phyloP scores from a whole-genome alignment of 1,140 invertebrate species.

The Lasaia peninsularis region DNA sequence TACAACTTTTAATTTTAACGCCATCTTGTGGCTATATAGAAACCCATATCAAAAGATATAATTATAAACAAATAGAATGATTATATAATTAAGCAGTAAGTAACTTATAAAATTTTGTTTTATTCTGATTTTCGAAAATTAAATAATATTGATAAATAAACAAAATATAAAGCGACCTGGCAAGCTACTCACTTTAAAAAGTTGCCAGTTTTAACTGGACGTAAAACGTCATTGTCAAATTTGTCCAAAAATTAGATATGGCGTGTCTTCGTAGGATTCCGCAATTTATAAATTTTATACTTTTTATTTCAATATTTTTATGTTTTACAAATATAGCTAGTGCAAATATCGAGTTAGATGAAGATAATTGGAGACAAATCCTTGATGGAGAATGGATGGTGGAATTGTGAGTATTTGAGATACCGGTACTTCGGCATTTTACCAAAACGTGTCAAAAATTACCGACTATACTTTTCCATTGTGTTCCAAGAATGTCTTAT shows the following conservation, averaged over 20 bases:
- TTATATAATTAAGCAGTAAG: no score
- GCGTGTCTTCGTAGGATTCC: conserved; percentile 52
- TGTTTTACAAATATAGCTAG: conserved; percentile 53
- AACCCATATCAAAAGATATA: no score
- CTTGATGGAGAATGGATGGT: conserved; percentile 72
- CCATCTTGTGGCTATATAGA: no score
- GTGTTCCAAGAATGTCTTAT: background rate
- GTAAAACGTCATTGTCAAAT: conserved; percentile 12
- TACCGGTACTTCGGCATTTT: conserved; percentile 41
- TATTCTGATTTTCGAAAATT: no score
- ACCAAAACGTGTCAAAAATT: conserved; percentile 56
- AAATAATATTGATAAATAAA: no score
- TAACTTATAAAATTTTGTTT: no score
- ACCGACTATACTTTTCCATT: background rate
- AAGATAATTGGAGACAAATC: conserved; percentile 66
- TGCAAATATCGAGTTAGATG: conserved; percentile 61
- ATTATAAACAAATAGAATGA: no score
- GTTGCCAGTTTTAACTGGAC: background rate
- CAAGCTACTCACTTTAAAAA: background rate
- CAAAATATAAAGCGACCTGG: background rate
- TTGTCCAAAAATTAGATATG: conserved; percentile 57
- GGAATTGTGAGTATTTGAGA: conserved; percentile 65
- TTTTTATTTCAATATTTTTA: conserved; percentile 58
- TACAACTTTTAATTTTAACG: no score
- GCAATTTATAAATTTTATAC: conserved; percentile 57